Evolutionary conservation across 2,797 vertebrate genomes (phyloP).

Genomic region (Dromococcyx pavoninus): DNA sequence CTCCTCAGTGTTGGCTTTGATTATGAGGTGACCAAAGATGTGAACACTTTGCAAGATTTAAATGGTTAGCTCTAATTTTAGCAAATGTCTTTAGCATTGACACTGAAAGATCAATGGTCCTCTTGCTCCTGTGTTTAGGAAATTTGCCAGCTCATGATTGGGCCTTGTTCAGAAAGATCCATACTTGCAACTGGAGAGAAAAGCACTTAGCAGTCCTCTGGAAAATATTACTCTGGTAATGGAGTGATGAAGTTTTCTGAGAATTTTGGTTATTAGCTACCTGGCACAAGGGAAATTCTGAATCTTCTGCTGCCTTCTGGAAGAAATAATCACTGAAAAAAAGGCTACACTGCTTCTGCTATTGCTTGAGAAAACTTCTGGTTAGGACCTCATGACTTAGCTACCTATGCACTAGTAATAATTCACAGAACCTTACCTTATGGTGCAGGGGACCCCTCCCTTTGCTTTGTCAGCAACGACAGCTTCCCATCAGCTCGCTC

Average conservation of each 20-base stretch:
- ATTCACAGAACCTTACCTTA: neutral
- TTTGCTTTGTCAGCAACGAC: conserved; percentile 8
- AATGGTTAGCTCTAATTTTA: neutral
- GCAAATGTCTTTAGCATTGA: neutral
- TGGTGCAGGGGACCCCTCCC: neutral
- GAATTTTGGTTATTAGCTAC: neutral
- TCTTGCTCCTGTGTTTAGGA: neutral
- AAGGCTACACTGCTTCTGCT: neutral
- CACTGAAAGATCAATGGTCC: neutral
- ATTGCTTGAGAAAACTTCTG: conserved; percentile 1
- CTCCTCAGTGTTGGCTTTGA: neutral
- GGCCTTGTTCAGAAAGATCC: neutral
- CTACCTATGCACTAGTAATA: neutral
- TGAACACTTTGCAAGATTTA: neutral
- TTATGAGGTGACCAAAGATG: neutral
- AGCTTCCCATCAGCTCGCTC: neutral
- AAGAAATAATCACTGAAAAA: neutral
- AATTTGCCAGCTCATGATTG: neutral
- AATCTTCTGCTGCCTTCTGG: neutral
- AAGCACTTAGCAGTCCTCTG: neutral
- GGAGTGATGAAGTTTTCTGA: neutral
- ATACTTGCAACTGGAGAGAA: neutral
- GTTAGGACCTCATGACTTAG: conserved; percentile 3
- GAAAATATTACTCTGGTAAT: conserved; percentile 2
- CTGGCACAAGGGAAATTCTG: neutral